A percentile compares a stretch with the other conserved stretches of the same genome.
Evolutionary conservation across 2,888 invertebrate species (phyloP).

Genomic region (Automeris io): DNA sequence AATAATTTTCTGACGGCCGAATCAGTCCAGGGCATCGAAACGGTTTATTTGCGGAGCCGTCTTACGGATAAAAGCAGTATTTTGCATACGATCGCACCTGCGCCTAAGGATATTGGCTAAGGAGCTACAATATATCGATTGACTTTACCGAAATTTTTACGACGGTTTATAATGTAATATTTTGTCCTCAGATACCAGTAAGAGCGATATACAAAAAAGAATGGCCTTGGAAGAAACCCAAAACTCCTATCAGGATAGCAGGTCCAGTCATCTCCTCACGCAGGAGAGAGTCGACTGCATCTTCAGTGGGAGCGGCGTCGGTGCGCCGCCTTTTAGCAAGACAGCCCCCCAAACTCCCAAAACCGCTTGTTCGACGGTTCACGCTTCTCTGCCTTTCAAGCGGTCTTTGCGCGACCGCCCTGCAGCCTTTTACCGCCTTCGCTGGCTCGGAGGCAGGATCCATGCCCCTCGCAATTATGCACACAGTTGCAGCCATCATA

Average conservation of each 20-base stretch:
- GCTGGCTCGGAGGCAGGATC: constrained; percentile 78
- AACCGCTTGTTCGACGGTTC: constrained; percentile 65
- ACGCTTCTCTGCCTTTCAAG: constrained; percentile 77
- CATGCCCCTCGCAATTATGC: constrained; percentile 78
- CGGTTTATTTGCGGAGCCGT: too few species aligned
- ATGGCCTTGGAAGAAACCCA: constrained; percentile 67
- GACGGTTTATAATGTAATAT: neutral
- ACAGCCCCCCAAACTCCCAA: constrained; percentile 66
- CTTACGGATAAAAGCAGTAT: too few species aligned
- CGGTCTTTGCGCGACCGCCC: constrained; percentile 79
- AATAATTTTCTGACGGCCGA: too few species aligned
- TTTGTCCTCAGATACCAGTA: constrained; percentile 49
- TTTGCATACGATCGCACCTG: too few species aligned
- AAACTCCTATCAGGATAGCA: constrained; percentile 33
- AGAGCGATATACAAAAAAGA: constrained; percentile 64
- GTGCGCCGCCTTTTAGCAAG: constrained; percentile 83
- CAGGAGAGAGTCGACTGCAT: constrained; percentile 82
- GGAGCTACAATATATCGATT: too few species aligned
- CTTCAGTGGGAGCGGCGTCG: constrained; percentile 86
- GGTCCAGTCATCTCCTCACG: constrained; percentile 39
- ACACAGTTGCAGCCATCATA: constrained; percentile 77
- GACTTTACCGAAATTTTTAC: neutral
- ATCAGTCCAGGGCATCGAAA: too few species aligned
- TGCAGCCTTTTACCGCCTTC: constrained; percentile 76
- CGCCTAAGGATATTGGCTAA: too few species aligned